Base-by-base conservation (phyloP, 1,140 invertebrate genomes). In the Muscidifurax raptorellus region DNA sequence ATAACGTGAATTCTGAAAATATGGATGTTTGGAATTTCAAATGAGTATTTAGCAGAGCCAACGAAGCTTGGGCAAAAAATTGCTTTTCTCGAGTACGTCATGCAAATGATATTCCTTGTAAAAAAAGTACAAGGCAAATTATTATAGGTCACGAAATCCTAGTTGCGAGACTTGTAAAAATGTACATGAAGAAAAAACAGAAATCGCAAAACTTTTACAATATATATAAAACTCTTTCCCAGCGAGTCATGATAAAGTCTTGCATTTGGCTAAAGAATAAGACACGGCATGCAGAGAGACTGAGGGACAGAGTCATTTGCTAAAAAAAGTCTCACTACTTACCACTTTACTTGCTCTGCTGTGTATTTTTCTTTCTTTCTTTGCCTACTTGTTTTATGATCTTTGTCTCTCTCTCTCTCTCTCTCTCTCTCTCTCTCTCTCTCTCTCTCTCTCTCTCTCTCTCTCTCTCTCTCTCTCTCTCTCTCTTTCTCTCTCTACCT, bases 171-270 rank as follows among this genome's bases (percentile, higher is more conserved):
- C 72, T 75, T 47, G 25, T 22, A n/a, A n/a, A 74, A 36, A 76
- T 25, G 44, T 47, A 76, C 12, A 47, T n/a, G 9, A 32, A 78
- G 30, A n/a, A 15, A 32, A 64, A 18, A 10, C 13, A n/a, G n/a
- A 27, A 76, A 76, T 76, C 25, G 36, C n/a, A n/a, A 59, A 78
- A 78, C 47, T 78, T n/a, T 40, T n/a, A 30, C 40, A 67, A 78
- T 64, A 77, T 44, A 59, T 77, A 28, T 36, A 79, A n/a, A 69
- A 36, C 18, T 79, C 13, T n/a, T 30, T 15, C 13, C 47, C 4
- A 78, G 10, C 9, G 59, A 13, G 52, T 64, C 15, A 66, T 66
- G 52, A 78, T 59, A 47, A 77, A 78, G 28, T 64, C 52, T 78
- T 28, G 40, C 25, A 76, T 32, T 27, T 78, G 47, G 76, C 28